phyloP scores from a whole-genome alignment of 2,113 vertebrate species.

The Grus americana region DNA sequence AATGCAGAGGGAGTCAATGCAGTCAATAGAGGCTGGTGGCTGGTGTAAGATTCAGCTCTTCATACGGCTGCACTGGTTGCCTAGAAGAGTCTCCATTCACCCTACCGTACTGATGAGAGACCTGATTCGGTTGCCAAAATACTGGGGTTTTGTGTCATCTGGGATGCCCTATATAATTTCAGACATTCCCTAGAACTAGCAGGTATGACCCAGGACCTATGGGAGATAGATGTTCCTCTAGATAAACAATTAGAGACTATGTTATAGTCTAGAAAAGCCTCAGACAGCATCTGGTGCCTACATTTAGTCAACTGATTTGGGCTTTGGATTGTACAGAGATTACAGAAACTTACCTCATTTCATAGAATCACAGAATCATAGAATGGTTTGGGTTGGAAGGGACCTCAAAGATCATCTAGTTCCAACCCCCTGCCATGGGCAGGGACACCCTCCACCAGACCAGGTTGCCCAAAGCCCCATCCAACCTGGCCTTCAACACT shows the following conservation, averaged over 20 bases:
- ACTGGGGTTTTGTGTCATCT: not conserved
- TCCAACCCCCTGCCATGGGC: no score
- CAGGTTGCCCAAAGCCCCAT: no score
- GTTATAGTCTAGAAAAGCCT: not conserved
- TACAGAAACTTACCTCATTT: not conserved
- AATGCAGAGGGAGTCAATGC: not conserved
- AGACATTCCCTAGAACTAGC: not conserved
- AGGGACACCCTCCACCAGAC: no score
- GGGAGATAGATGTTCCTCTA: not conserved
- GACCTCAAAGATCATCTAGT: no score
- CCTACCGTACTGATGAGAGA: not conserved
- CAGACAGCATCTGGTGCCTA: not conserved
- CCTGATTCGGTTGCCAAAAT: not conserved
- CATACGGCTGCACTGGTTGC: fast-evolving
- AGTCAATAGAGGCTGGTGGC: not conserved
- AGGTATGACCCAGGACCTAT: not conserved
- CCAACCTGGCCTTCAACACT: no score
- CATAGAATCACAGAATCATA: no score
- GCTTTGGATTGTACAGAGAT: not conserved
- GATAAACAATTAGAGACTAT: not conserved
- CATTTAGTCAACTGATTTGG: not conserved
- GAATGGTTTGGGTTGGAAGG: no score
- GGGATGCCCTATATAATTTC: not conserved
- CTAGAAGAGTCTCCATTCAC: not conserved
- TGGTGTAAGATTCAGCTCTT: not conserved